These are phyloP conservation scores for Pipistrellus nathusii DNA, from an alignment of 2,797 vertebrate genomes.

Conservation along the genomic window DNA sequence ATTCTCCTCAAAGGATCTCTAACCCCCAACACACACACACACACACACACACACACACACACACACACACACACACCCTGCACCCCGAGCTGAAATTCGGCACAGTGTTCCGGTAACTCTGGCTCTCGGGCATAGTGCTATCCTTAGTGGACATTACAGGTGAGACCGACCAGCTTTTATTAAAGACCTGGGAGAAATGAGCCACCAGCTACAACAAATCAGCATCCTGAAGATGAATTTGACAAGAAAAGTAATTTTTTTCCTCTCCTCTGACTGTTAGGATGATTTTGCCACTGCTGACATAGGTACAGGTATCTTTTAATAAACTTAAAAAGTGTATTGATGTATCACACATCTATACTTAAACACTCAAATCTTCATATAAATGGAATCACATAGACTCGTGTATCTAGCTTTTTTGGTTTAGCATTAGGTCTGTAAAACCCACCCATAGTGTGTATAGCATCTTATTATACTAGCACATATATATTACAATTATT, in stretches of 20 bases:
- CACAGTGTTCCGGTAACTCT: not conserved
- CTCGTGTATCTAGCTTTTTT: not conserved
- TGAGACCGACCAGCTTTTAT: not conserved
- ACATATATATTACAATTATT: not conserved
- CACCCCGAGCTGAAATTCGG: fast-evolving
- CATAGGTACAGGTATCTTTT: not conserved
- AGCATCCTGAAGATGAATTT: not conserved
- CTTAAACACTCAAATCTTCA: not conserved
- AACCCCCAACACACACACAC: too few relatives aligned
- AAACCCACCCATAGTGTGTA: not conserved
- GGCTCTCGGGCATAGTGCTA: not conserved
- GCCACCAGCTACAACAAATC: not conserved
- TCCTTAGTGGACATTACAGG: not conserved
- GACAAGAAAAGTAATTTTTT: not conserved
- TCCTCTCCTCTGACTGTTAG: not conserved
- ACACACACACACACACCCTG: not conserved
- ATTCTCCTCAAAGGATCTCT: not conserved
- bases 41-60: too few relatives aligned
- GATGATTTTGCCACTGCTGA: not conserved
- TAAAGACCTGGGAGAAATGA: not conserved
- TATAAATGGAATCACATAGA: not conserved
- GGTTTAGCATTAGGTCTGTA: not conserved
- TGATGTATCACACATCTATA: not conserved
- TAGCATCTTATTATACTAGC: not conserved
- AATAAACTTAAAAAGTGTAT: not conserved